These are phyloP conservation scores for Oreohelix idahoensis DNA, from an alignment of 1,140 invertebrate genomes.

Conservation along the genomic window DNA sequence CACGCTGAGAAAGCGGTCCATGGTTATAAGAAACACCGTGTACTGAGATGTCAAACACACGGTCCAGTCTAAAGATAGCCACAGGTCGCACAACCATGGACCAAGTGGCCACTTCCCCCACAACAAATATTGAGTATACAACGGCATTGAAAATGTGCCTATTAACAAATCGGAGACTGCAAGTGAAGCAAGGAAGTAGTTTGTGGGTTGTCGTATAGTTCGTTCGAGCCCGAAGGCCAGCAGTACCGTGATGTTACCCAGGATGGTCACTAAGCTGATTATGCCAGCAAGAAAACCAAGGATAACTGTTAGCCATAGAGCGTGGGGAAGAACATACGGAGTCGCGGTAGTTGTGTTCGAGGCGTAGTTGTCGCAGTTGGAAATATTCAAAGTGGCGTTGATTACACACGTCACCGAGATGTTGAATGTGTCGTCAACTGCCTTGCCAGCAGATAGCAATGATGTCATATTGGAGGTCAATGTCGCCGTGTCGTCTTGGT, in stretches of 20 bases:
- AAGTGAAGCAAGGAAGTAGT: conserved; percentile 99
- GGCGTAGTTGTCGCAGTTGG: neutral
- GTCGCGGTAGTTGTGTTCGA: neutral
- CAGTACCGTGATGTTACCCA: conserved; percentile 96
- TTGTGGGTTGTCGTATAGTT: conserved; percentile 97
- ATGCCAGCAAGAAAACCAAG: conserved; percentile 88
- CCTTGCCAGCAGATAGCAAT: neutral
- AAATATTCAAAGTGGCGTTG: neutral
- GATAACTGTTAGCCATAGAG: conserved; percentile 90
- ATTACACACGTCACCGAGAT: neutral
- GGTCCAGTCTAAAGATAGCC: conserved; percentile 99
- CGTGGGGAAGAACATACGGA: conserved; percentile 77
- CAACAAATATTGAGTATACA: conserved; percentile 96
- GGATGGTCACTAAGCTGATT: conserved; percentile 64
- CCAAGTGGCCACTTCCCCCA: conserved; percentile 98
- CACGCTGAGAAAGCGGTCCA: conserved; percentile 98
- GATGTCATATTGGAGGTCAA: neutral
- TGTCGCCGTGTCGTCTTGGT: neutral
- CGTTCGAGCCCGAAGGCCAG: conserved; percentile 97
- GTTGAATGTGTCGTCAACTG: neutral
- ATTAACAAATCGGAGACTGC: conserved; percentile 98
- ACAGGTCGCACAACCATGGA: conserved; percentile 95
- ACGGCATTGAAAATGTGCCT: conserved; percentile 90
- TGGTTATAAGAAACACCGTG: conserved; percentile 97
- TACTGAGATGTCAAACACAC: conserved; percentile 99